A percentile compares a stretch with the other conserved stretches of the same genome.
Conservation (phyloP, 2,797 vertebrate genomes). For the Sebastes minor region DNA sequence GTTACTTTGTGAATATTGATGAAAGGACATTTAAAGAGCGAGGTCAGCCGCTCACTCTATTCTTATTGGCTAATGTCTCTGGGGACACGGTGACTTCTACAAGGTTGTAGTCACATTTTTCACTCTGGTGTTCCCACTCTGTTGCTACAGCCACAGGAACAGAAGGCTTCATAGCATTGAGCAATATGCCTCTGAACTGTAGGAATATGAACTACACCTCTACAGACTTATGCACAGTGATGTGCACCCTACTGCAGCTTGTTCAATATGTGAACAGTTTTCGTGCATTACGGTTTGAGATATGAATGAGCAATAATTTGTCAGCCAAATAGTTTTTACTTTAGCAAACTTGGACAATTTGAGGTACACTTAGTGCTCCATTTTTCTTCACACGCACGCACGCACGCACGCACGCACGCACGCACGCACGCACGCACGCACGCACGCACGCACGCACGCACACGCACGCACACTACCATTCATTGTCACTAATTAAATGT, state of each 20-base stretch:
- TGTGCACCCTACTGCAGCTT: not conserved
- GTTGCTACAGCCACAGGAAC: not conserved
- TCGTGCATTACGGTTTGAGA: not conserved
- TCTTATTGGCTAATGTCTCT: not conserved
- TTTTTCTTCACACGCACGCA: not conserved
- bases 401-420: no score
- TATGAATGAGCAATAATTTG: not conserved
- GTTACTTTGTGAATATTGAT: not conserved
- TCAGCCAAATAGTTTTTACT: not conserved
- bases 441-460: fast-evolving
- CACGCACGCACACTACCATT: not conserved
- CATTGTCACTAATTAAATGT: constrained; percentile 44
- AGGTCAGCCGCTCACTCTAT: not conserved
- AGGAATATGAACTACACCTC: not conserved
- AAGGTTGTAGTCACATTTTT: not conserved
- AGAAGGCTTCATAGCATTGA: not conserved
- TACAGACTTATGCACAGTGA: not conserved
- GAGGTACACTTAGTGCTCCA: not conserved
- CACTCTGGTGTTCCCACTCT: not conserved
- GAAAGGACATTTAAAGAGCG: not conserved
- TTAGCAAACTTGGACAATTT: not conserved
- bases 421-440: fast-evolving
- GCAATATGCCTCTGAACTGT: not conserved
- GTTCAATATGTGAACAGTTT: not conserved
- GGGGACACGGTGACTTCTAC: not conserved